These are phyloP conservation scores for Polyommatus icarus DNA, from an alignment of 2,888 invertebrate species.

Conservation along the genomic window DNA sequence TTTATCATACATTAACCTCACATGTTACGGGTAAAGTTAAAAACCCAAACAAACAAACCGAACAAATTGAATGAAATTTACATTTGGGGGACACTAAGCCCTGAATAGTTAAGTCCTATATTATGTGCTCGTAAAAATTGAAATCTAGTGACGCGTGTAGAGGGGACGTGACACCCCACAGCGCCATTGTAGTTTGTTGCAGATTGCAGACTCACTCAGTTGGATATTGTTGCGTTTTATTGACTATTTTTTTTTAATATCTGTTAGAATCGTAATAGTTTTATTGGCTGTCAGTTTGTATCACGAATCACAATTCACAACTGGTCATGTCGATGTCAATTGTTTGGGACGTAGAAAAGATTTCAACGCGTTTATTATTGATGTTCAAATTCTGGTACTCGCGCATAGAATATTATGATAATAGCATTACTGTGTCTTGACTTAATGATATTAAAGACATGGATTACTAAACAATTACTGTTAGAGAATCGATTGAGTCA, in stretches of 20 bases:
- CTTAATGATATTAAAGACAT: not conserved
- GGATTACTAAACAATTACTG: not conserved
- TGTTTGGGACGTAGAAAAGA: not conserved
- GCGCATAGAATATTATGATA: not conserved
- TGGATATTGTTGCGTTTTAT: not conserved
- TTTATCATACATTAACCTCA: not conserved
- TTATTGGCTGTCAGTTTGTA: not conserved
- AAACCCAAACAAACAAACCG: not conserved
- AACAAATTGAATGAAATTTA: conserved; percentile 17
- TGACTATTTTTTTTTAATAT: not conserved
- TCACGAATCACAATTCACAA: not conserved
- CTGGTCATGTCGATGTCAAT: not conserved
- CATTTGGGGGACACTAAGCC: conserved; percentile 11
- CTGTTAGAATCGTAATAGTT: conserved; percentile 1
- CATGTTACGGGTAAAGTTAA: not conserved
- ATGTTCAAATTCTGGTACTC: not conserved
- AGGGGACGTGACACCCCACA: conserved; percentile 26
- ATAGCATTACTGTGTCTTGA: not conserved
- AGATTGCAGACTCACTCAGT: conserved; percentile 4
- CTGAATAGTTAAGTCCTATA: conserved; percentile 11
- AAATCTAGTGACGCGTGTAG: conserved; percentile 14
- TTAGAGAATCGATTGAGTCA: not conserved
- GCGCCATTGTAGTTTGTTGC: conserved; percentile 3
- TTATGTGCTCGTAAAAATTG: conserved; percentile 18
- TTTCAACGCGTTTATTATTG: not conserved